A percentile compares a stretch with the other conserved stretches of the same genome.
Evolutionary conservation across 2,113 vertebrate species (phyloP).

Genomic region (Phycodurus eques): DNA sequence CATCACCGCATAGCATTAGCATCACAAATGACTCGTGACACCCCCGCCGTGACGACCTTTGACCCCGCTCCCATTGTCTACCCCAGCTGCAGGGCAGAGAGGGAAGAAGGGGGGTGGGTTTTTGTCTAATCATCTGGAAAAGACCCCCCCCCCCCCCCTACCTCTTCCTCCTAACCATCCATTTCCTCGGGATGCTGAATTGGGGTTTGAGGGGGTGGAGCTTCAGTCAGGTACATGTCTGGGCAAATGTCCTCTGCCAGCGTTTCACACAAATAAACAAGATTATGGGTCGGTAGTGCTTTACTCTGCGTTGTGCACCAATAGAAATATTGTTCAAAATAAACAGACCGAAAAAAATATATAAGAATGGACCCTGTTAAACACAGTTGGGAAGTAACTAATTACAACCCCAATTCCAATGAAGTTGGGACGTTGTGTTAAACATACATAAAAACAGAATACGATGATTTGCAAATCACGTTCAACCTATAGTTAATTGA

Average conservation of each 20-base stretch:
- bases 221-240: slow-evolving; percentile 11
- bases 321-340: background rate
- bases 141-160: background rate
- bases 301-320: background rate
- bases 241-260: background rate
- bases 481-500: too few relatives aligned
- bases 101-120: background rate
- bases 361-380: too few relatives aligned
- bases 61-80: slow-evolving; percentile 6
- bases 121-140: slow-evolving; percentile 6
- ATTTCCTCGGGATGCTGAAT: background rate
- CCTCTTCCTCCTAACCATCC: background rate
- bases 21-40: slow-evolving; percentile 10
- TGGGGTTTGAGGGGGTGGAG: background rate
- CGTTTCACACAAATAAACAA: background rate
- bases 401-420: too few relatives aligned
- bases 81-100: slow-evolving; percentile 6
- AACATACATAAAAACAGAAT: too few relatives aligned
- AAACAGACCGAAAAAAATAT: background rate
- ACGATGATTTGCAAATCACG: too few relatives aligned
- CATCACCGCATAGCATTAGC: background rate
- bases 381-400: too few relatives aligned
- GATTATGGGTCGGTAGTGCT: background rate
- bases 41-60: background rate
- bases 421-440: too few relatives aligned